Percentiles rank a stretch among this genome's conserved stretches.
phyloP scores from a whole-genome alignment of 2,888 invertebrate species.

The Lasius fuliginosus region DNA sequence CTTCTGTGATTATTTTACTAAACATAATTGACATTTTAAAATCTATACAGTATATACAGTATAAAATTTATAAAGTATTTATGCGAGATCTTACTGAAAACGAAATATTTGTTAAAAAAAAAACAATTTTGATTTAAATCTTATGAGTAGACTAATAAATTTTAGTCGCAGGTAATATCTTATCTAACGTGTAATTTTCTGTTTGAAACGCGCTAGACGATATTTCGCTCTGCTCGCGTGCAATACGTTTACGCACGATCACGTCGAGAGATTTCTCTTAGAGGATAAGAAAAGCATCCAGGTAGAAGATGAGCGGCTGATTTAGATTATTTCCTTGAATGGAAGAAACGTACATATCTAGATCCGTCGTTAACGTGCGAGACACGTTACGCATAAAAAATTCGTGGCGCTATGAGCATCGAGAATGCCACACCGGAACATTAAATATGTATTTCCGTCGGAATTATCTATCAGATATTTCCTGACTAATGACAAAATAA shows the following conservation, averaged over 20 bases:
- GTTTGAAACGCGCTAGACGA: conserved; percentile 16
- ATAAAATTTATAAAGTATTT: background rate
- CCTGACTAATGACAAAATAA: background rate
- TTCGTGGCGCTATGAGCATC: conserved; percentile 50
- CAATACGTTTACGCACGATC: conserved; percentile 13
- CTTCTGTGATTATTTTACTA: background rate
- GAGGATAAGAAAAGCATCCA: conserved; percentile 57
- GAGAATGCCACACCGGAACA: conserved; percentile 58
- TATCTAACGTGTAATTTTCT: conserved; percentile 29
- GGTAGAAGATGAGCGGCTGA: conserved; percentile 47
- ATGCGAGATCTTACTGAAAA: background rate
- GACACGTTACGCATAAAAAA: conserved; percentile 73
- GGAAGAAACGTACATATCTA: conserved; percentile 61
- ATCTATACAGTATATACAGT: too few species aligned
- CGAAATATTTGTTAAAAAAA: background rate
- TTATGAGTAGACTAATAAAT: background rate
- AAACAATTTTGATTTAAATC: background rate
- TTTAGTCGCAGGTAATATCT: conserved; percentile 4
- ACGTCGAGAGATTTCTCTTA: conserved; percentile 44
- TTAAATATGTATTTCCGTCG: conserved; percentile 30
- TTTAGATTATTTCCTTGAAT: conserved; percentile 66
- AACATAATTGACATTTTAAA: background rate
- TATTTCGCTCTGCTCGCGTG: conserved; percentile 28
- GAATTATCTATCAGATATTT: background rate
- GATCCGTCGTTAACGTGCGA: conserved; percentile 62